Conservation (phyloP, 2,113 vertebrate genomes). For the Proteles cristata region DNA sequence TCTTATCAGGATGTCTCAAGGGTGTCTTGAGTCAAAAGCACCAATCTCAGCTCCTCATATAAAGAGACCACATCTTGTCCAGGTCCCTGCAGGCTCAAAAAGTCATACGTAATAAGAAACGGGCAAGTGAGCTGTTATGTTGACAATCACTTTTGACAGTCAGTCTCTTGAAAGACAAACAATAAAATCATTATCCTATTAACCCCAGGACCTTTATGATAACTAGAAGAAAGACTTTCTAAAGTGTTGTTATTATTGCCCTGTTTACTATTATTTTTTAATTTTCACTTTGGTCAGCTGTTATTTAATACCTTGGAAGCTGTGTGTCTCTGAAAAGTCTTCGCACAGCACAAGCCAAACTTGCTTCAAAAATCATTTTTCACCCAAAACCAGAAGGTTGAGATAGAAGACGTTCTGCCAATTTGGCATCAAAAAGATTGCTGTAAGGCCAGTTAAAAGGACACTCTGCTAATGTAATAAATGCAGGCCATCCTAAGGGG, state of each 20-base stretch:
- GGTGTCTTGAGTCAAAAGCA: not conserved
- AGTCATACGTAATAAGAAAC: constrained; percentile 22
- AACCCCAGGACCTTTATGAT: not conserved
- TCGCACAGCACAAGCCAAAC: constrained; percentile 61
- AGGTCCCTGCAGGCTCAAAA: not conserved
- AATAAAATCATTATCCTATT: not conserved
- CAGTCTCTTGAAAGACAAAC: not conserved
- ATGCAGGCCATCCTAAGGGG: constrained; percentile 74
- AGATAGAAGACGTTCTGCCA: constrained; percentile 55
- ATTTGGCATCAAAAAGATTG: constrained; percentile 60
- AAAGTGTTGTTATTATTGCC: not conserved
- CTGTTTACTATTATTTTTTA: constrained; percentile 52
- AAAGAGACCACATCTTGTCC: not conserved
- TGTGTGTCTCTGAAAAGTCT: constrained; percentile 56
- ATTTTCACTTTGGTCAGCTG: constrained; percentile 49
- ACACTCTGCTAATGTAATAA: constrained; percentile 77
- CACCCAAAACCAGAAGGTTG: constrained; percentile 71
- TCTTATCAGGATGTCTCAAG: not conserved
- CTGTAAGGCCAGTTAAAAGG: constrained; percentile 53
- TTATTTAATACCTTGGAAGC: constrained; percentile 63
- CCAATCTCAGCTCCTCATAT: not conserved
- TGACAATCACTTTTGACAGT: not conserved
- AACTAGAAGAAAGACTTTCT: not conserved
- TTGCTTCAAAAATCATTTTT: constrained; percentile 79
- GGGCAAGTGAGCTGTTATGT: not conserved